Evolutionary conservation across 2,888 invertebrate genomes (phyloP), one percentile per base, ranked within the genome.

Genomic region (Caenorhabditis sulstoni): DNA sequence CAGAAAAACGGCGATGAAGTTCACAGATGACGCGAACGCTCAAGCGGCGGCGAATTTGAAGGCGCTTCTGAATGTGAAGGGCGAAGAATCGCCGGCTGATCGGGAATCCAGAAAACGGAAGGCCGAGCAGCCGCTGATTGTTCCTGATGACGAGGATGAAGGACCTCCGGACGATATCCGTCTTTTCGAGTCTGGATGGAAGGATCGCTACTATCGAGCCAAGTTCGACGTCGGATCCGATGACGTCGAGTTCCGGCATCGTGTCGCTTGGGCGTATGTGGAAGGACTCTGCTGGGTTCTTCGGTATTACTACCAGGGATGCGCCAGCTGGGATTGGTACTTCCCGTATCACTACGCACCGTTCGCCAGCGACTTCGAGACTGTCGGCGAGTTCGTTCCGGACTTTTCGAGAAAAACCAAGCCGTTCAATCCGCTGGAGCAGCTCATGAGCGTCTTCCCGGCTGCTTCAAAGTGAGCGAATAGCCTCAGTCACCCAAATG

Each of bases 271-370:
- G 79, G 96, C 97, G 90, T 99, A 99, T 92, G 96, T 97, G 3
- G 93, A 95, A 62, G 99, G 99, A 0, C 93, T 99, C 59, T 96
- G 96, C 92, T 99, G 99, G 99, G 99, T 99, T 68, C 92, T 99
- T 35, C 94, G 95, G 86, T 99, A 98, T 92, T 99, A 99, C 92
- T 99, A 99, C 92, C 98, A 98, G 93, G 98, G 99, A 64, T 99
- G 98, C 92, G 95, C 96, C 41, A 96, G 96, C 18, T 99, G 99
- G 99, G 95, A 97, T 92, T 99, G 99, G 99, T 99, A 97, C 92
- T 99, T 96, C 92, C 99, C 99, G 0, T 99, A 96, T 91, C 99
- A 99, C 92, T 99, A 99, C 92, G 98, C 99, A 18, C 99, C 99
- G 8, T 99, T 99, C 92, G 99, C 99, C 3, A 97, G 97, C 0